Evolutionary conservation across 2,797 vertebrate species (phyloP).

Genomic region (Cossypha caffra): DNA sequence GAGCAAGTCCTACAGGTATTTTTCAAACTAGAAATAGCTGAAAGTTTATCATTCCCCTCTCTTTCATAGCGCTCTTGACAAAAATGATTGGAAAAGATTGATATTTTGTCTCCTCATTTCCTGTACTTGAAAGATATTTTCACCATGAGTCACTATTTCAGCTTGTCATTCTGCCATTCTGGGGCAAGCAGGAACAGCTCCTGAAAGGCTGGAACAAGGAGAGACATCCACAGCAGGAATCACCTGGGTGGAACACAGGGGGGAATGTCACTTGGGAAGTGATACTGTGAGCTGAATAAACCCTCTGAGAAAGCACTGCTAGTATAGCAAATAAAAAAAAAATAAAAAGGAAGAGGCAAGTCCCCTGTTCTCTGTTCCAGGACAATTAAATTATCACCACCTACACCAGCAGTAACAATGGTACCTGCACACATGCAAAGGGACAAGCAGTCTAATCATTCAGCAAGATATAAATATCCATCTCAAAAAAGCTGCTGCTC

Average conservation of each 20-base stretch:
- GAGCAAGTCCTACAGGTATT: constrained; percentile 54
- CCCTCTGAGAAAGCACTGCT: background rate
- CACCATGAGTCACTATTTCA: background rate
- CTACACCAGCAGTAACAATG: background rate
- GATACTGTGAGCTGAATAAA: background rate
- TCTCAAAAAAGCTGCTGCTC: background rate
- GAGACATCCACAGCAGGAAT: background rate
- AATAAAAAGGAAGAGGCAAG: background rate
- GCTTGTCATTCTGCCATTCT: background rate
- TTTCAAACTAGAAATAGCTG: constrained; percentile 49
- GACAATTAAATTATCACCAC: background rate
- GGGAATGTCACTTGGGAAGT: background rate
- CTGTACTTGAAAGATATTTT: background rate
- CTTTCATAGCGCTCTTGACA: background rate
- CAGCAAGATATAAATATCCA: background rate
- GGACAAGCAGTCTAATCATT: background rate
- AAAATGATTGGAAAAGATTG: constrained; percentile 18
- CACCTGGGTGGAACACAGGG: background rate
- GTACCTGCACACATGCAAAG: background rate
- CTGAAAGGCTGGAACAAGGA: background rate
- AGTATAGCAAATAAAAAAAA: fast-evolving
- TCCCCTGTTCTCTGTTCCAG: background rate
- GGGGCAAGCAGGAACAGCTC: constrained; percentile 4
- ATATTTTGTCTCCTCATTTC: constrained; percentile 28
- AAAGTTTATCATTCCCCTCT: constrained; percentile 13